Base-by-base conservation (phyloP, 1,140 invertebrate genomes). In the Cylas formicarius region DNA sequence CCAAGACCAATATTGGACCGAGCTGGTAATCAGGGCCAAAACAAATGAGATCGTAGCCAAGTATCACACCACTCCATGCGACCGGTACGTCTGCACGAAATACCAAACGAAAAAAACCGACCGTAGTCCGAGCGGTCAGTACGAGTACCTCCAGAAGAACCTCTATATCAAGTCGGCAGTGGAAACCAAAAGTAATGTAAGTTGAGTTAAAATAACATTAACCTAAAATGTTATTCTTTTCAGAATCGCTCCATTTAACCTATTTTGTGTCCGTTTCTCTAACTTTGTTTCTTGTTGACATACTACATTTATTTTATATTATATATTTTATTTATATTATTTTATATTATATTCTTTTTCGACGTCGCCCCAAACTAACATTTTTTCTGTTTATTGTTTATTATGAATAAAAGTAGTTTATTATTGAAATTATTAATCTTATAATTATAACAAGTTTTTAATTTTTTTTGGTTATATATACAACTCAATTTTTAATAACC, bases 91-190 rank as follows among this genome's bases (percentile, higher is more conserved):
- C 16, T 41, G 38, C 18, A 37, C 18, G 8, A 33, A 24, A 22
- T 31, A 19, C 31, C 42, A 8, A 44, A 45, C 36, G 37, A 48
- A 17, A 21, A 40, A 35, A 35, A 41, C 37, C 22, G 45, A 48
- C n/a, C 29, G 27, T 23, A 35, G 37, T 27, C 36, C 45, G 2
- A 32, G 33, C 10, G 37, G 45, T 4, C 59, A 65, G 19, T 47
- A 50, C 33, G 55, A 63, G n/a, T 77, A 78, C 43, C 21, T 48
- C 18, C 68, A 71, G 43, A 72, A 76, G 50, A 77, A 76, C 48
- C 62, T 75, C 13, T 71, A 74, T 33, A 71, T 79, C 35, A 78
- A 78, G 54, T 75, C 73, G 33, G 73, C 71, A 32, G 73, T 75
- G 37, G 63, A 52, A 68, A 73, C 53, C 53, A 65, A 58, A 14